Conservation (phyloP, 2,888 invertebrate species). For the Lepetodrilus schrolli region DNA sequence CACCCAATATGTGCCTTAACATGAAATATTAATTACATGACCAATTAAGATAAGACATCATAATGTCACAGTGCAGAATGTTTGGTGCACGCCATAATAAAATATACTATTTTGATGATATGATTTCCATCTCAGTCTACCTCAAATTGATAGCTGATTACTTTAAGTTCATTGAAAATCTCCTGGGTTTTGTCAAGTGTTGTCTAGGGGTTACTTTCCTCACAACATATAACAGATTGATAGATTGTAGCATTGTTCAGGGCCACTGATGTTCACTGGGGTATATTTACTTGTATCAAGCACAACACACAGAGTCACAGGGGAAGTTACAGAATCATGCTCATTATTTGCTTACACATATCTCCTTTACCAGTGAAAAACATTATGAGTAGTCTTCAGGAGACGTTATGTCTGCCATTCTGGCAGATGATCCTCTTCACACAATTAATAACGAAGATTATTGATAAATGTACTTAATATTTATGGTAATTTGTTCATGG, state of each 20-base stretch:
- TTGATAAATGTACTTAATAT: conserved; percentile 8
- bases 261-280: neutral
- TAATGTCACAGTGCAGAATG: no score
- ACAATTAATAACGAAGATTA: neutral
- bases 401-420: conserved; percentile 13
- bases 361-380: neutral
- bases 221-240: conserved; percentile 11
- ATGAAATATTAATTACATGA: no score
- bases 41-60: no score
- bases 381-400: neutral
- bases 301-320: neutral
- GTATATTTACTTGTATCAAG: conserved; percentile 16
- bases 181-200: conserved; percentile 19
- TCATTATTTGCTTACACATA: neutral
- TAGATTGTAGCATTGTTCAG: neutral
- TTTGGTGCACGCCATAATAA: no score
- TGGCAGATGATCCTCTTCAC: conserved; percentile 20
- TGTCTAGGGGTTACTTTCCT: neutral
- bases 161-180: neutral
- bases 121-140: neutral
- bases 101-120: neutral
- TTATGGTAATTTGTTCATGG: neutral
- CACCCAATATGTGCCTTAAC: no score
- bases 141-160: neutral
- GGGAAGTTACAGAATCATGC: neutral